Percentiles rank a stretch among this genome's conserved stretches.
These are phyloP conservation scores for Ischnus inquisitorius DNA, from an alignment of 2,888 invertebrate species.

Conservation along the genomic window DNA sequence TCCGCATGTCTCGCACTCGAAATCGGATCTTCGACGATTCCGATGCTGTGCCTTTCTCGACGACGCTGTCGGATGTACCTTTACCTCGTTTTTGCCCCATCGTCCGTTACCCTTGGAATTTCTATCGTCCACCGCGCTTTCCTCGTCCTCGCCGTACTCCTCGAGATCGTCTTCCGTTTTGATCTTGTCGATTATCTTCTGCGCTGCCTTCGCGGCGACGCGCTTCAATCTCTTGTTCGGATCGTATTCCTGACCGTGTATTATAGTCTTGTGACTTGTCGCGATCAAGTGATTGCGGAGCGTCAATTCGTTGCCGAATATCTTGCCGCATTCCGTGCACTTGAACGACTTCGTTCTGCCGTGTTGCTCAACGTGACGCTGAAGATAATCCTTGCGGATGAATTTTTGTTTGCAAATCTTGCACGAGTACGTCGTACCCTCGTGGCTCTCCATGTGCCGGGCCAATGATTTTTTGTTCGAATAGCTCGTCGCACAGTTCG, in stretches of 20 bases:
- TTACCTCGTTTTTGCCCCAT: conserved; percentile 43
- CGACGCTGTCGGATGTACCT: conserved; percentile 23
- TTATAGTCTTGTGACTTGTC: conserved; percentile 82
- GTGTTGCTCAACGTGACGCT: conserved; percentile 79
- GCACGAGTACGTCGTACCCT: conserved; percentile 74
- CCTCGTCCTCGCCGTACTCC: conserved; percentile 76
- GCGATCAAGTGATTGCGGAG: conserved; percentile 84
- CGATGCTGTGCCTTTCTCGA: conserved; percentile 50
- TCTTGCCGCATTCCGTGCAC: conserved; percentile 82
- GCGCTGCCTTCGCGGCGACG: conserved; percentile 83
- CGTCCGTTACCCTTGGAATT: conserved; percentile 22
- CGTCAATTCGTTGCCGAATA: conserved; percentile 82
- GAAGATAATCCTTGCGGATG: conserved; percentile 76
- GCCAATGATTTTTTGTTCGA: conserved; percentile 75
- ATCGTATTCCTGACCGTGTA: conserved; percentile 82
- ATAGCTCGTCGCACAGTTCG: conserved; percentile 74
- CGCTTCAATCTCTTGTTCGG: conserved; percentile 83
- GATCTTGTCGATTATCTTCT: conserved; percentile 83
- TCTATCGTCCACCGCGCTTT: conserved; percentile 46
- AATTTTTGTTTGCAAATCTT: conserved; percentile 80
- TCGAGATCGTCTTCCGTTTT: conserved; percentile 81
- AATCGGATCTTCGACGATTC: conserved; percentile 65
- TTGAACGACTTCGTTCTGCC: conserved; percentile 75
- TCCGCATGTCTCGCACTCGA: conserved; percentile 81
- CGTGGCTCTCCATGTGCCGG: conserved; percentile 77